Conservation (phyloP, 2,888 invertebrate species). For the Protonemura montana region DNA sequence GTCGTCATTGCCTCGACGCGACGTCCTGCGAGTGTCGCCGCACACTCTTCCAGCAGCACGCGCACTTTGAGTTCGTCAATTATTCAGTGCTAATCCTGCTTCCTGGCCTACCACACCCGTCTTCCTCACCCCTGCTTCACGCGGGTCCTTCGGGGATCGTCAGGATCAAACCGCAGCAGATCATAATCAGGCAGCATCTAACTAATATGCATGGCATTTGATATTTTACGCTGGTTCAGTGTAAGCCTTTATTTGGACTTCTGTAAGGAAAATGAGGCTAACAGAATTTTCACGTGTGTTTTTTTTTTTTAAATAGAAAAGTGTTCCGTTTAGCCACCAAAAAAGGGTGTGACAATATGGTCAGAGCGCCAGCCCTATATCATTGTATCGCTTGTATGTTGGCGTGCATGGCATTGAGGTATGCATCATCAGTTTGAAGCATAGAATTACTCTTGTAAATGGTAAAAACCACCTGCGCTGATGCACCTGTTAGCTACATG, state of each 20-base stretch:
- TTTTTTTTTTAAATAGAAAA: not conserved
- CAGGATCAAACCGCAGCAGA: slow-evolving; percentile 38
- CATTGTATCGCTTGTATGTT: too few relatives aligned
- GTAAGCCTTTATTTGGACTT: not conserved
- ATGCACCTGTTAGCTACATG: not conserved
- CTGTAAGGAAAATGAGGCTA: not conserved
- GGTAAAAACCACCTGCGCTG: not conserved
- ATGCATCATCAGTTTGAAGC: not conserved
- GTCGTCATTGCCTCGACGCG: not conserved
- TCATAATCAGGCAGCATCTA: slow-evolving; percentile 12
- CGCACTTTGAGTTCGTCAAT: slow-evolving; percentile 35
- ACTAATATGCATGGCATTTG: slow-evolving; percentile 35
- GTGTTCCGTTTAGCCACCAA: not conserved
- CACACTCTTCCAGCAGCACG: not conserved
- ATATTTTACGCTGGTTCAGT: not conserved
- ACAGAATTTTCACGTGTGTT: not conserved
- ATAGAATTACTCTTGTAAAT: not conserved
- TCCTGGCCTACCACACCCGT: slow-evolving; percentile 34
- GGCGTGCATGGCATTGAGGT: too few relatives aligned
- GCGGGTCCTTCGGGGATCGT: slow-evolving; percentile 9
- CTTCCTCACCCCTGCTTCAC: not conserved
- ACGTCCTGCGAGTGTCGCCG: slow-evolving; percentile 13
- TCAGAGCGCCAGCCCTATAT: too few relatives aligned
- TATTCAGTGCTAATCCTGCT: slow-evolving; percentile 41
- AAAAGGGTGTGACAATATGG: too few relatives aligned